These are phyloP conservation scores for Heterochromis multidens DNA, from an alignment of 2,113 vertebrate genomes.

Conservation along the genomic window DNA sequence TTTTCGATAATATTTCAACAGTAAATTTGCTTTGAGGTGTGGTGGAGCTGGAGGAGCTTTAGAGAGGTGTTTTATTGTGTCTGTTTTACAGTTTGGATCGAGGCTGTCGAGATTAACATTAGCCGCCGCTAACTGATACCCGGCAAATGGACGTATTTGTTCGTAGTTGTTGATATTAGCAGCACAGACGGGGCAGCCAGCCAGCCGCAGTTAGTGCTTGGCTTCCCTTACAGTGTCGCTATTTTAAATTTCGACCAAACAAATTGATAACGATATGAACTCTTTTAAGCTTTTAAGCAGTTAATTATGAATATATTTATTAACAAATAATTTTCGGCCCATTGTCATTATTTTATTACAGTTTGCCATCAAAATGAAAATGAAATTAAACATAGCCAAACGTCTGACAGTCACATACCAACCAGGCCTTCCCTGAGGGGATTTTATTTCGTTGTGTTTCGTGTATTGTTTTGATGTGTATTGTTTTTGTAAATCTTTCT, in stretches of 20 bases:
- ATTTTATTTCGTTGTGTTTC: background rate
- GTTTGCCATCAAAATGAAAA: background rate
- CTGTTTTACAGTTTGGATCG: background rate
- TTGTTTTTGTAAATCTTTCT: background rate
- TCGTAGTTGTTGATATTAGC: constrained; percentile 5
- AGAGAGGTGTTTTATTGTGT: background rate
- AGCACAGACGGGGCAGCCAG: background rate
- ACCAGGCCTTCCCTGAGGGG: background rate
- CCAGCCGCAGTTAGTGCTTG: background rate
- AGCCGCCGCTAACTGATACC: constrained; percentile 58
- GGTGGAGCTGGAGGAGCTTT: fast-evolving
- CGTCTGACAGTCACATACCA: background rate
- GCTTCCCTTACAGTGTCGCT: background rate
- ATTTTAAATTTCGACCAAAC: background rate
- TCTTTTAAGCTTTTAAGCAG: background rate
- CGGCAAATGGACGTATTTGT: constrained; percentile 39
- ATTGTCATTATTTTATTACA: background rate
- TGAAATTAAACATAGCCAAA: background rate
- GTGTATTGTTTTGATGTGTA: background rate
- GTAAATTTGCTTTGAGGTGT: background rate
- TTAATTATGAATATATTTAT: background rate
- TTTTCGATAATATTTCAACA: constrained; percentile 28
- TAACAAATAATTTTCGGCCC: background rate
- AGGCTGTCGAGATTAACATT: constrained; percentile 37
- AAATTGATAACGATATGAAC: background rate